Evolutionary conservation across 1,140 invertebrate species (phyloP).

Genomic region (Cyrtorhinus lividipennis): DNA sequence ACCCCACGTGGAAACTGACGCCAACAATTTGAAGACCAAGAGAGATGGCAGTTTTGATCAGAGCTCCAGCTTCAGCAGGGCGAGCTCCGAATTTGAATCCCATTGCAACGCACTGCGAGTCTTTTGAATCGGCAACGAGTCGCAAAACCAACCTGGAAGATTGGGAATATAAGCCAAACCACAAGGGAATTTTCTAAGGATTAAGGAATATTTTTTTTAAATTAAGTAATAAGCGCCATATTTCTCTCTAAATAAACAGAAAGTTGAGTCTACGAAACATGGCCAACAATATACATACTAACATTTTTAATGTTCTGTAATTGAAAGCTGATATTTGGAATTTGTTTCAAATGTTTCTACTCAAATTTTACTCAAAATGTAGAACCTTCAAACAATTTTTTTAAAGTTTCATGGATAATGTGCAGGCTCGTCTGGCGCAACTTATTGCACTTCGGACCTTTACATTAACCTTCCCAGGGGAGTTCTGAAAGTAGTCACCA

Average conservation of each 20-base stretch:
- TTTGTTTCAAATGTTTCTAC: no score
- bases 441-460: no score
- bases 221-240: neutral
- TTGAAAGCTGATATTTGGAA: no score
- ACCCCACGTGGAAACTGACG: constrained; percentile 79
- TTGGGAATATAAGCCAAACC: constrained; percentile 23
- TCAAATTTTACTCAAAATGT: no score
- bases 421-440: no score
- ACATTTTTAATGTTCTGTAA: no score
- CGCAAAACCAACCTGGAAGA: constrained; percentile 63
- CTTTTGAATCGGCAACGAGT: constrained; percentile 77
- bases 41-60: constrained; percentile 59
- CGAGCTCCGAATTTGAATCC: constrained; percentile 49
- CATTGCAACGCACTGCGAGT: constrained; percentile 59
- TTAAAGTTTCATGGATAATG: no score
- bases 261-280: no score
- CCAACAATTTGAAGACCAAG: constrained; percentile 66
- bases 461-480: no score
- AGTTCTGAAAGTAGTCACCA: no score
- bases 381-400: no score
- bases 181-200: neutral
- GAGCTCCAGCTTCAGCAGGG: constrained; percentile 53
- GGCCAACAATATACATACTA: no score
- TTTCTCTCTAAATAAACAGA: neutral
- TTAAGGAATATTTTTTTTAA: neutral